A percentile compares a stretch with the other conserved stretches of the same genome.
Evolutionary conservation across 2,113 vertebrate genomes (phyloP).

Genomic region (Mohoua ochrocephala): DNA sequence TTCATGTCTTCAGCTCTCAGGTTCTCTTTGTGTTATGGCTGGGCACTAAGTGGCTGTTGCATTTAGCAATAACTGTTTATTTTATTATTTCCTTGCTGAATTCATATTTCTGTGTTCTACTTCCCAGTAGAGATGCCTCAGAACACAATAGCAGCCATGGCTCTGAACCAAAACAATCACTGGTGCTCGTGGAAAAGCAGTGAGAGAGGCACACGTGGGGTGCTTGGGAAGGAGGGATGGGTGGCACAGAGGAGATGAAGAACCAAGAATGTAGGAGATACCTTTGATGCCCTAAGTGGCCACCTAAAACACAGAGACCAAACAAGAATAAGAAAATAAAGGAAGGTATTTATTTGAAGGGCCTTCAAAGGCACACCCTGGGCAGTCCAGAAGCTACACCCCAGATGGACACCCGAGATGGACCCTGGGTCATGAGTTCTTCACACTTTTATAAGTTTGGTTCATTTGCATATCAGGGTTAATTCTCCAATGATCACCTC

Average conservation of each 20-base stretch:
- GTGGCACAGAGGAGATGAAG: background rate
- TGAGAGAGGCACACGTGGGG: fast-evolving
- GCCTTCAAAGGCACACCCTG: no score
- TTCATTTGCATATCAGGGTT: no score
- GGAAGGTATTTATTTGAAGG: no score
- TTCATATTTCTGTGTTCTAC: fast-evolving
- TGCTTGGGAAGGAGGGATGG: background rate
- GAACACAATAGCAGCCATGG: background rate
- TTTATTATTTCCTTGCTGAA: background rate
- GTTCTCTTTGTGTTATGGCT: background rate
- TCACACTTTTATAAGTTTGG: no score
- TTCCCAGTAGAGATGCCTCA: background rate
- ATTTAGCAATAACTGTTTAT: background rate
- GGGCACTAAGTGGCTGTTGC: background rate
- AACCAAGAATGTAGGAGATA: fast-evolving
- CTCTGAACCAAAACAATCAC: background rate
- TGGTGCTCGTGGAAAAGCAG: background rate
- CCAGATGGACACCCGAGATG: no score
- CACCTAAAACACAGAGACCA: no score
- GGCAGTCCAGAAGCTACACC: no score
- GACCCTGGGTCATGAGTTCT: no score
- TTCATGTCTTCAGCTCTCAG: background rate
- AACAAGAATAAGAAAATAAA: no score
- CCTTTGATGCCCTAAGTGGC: no score
- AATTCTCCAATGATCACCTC: no score